phyloP scores from a whole-genome alignment of 2,113 vertebrate species.

The Craseonycteris thonglongyai region DNA sequence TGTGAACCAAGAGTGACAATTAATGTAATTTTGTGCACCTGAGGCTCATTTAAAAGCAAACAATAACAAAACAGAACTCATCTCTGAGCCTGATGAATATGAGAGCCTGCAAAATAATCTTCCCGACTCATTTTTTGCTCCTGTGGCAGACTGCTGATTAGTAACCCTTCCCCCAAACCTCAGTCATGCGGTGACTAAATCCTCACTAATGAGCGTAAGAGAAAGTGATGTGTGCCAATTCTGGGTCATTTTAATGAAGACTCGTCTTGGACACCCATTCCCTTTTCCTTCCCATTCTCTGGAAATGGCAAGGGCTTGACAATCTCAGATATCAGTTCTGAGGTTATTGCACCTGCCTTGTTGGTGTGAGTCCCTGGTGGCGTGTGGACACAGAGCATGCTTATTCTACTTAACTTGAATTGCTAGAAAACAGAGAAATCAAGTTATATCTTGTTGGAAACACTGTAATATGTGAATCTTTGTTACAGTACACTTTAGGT shows the following conservation, averaged over 20 bases:
- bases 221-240: neutral
- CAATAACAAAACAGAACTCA: neutral
- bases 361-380: neutral
- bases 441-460: neutral
- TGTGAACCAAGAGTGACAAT: neutral
- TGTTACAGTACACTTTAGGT: neutral
- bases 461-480: neutral
- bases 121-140: neutral
- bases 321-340: neutral
- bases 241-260: neutral
- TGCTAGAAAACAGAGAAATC: neutral
- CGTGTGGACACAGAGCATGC: neutral
- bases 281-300: neutral
- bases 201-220: neutral
- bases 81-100: neutral
- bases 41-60: conserved; percentile 3
- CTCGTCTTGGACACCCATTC: neutral
- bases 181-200: neutral
- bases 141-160: neutral
- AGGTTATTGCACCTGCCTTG: neutral
- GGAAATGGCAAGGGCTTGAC: neutral
- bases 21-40: neutral
- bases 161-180: neutral
- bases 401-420: neutral
- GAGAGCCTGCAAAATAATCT: neutral